These are phyloP conservation scores for Aspidoscelis tigris DNA, from an alignment of 2,113 vertebrate genomes.

Conservation along the genomic window DNA sequence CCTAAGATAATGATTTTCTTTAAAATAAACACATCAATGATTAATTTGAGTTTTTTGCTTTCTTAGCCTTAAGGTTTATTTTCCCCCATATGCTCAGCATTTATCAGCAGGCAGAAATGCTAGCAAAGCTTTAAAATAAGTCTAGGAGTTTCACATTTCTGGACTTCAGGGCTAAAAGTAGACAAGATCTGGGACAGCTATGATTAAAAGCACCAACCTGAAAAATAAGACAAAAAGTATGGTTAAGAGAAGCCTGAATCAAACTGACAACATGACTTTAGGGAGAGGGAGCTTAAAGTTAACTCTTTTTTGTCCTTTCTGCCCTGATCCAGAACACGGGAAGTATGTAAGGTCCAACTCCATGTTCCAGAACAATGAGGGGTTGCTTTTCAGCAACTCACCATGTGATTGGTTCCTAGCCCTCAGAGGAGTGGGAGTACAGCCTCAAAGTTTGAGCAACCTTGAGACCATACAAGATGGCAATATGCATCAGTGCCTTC, in stretches of 20 bases:
- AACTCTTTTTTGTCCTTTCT: too few relatives aligned
- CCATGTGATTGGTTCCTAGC: too few relatives aligned
- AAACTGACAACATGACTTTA: too few relatives aligned
- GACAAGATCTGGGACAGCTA: background rate
- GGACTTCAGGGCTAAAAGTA: background rate
- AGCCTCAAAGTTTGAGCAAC: too few relatives aligned
- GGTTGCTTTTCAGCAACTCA: too few relatives aligned
- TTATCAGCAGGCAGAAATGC: background rate
- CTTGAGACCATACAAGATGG: too few relatives aligned
- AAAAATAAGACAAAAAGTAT: background rate
- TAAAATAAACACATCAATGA: constrained; percentile 11
- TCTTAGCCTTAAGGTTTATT: background rate
- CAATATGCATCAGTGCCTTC: too few relatives aligned
- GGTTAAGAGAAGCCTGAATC: background rate
- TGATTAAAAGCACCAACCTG: background rate
- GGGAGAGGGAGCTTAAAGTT: background rate
- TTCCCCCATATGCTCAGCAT: background rate
- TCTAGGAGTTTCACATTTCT: background rate
- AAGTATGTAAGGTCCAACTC: too few relatives aligned
- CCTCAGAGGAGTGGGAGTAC: too few relatives aligned
- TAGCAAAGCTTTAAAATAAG: background rate
- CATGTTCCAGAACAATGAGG: too few relatives aligned
- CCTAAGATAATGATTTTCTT: constrained; percentile 1
- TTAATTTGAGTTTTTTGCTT: background rate
- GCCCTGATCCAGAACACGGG: too few relatives aligned